Base-by-base conservation (phyloP, 1,140 invertebrate species). In the Batillaria attramentaria region DNA sequence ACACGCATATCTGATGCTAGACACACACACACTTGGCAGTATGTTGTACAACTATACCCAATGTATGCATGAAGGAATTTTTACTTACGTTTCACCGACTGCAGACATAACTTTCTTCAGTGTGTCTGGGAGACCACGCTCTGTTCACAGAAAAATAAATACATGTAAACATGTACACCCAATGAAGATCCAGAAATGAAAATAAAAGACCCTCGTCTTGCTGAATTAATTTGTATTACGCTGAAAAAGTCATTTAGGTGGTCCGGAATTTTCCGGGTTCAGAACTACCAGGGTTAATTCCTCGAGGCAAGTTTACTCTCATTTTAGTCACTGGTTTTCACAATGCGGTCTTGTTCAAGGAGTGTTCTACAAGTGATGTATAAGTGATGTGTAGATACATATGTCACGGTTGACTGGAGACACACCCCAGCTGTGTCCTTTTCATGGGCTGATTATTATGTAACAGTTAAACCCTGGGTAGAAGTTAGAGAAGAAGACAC, bases 91-190 rank as follows among this genome's bases (percentile, higher is more conserved):
- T 31, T 75, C 73, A 75, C 54, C 41, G n/a, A 75, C 54, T 42
- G 73, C 73, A 41, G 73, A 62, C 54, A 75, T 42, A 50, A 75
- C 62, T 75, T 75, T 75, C 39, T 39, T 62, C 37, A 75, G 73
- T 31, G 20, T 75, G 28, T 75, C 73, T 41, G 54, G 73, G n/a
- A 75, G 54, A 10, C 31, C 57, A 41, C 39, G n/a, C 16, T 75
- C 73, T 75, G 54, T 3, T 35, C n/a, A n/a, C n/a, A n/a, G n/a
- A n/a, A n/a, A 33, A 6, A 33, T 13, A 13, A 24, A 33, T 24
- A 60, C 24, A 60, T 60, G 6, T 60, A 5, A 60, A 60, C 24
- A 60, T n/a, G 31, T n/a, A 10, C 57, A 60, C 6, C 24, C 24
- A 60, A 24, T 60, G 24, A 6, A 10, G 6, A n/a, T 24, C 24